A percentile compares a stretch with the other conserved stretches of the same genome.
These are phyloP conservation scores for Chaetogeoica ovagalla DNA, from an alignment of 2,888 invertebrate species.

Conservation along the genomic window DNA sequence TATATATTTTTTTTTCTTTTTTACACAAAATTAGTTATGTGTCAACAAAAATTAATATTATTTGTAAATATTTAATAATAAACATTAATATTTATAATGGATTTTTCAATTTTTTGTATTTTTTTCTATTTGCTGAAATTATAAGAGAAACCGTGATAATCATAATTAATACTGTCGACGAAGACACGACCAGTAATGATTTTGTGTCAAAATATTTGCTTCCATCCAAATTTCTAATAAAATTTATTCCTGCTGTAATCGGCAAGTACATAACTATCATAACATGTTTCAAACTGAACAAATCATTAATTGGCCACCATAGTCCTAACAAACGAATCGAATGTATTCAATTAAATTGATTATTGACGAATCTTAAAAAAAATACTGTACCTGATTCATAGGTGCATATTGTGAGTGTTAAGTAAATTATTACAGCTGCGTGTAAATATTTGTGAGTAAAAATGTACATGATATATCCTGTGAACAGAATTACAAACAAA, in stretches of 20 bases:
- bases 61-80: conserved; percentile 49
- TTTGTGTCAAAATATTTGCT: conserved; percentile 4
- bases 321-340: conserved; percentile 8
- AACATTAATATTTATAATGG: conserved; percentile 38
- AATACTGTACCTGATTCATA: conserved; percentile 7
- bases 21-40: too few relatives aligned
- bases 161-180: conserved; percentile 8
- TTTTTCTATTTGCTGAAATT: background rate
- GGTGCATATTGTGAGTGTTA: conserved; percentile 8
- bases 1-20: conserved; percentile 13
- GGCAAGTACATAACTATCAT: background rate
- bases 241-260: background rate
- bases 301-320: conserved; percentile 22
- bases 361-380: background rate
- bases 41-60: conserved; percentile 41
- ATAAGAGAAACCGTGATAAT: background rate
- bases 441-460: background rate
- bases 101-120: conserved; percentile 13
- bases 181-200: background rate
- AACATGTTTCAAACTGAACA: background rate
- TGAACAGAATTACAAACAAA: background rate
- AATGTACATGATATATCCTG: conserved; percentile 18
- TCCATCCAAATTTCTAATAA: conserved; percentile 24
- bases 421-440: background rate
- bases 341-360: background rate